Base-by-base conservation (phyloP, 2,797 vertebrate species). In the Hoplostethus atlanticus region DNA sequence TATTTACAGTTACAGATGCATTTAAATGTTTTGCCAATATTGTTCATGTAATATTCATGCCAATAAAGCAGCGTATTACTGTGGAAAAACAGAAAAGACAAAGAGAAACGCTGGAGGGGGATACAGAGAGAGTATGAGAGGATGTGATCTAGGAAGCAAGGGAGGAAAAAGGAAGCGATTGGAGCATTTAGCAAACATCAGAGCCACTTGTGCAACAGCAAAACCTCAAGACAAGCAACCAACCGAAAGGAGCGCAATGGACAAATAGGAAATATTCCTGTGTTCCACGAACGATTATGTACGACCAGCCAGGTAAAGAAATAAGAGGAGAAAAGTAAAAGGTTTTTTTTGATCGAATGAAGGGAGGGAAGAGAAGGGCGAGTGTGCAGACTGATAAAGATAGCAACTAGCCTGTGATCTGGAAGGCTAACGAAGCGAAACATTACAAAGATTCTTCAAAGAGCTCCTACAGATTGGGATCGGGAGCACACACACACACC, bases 391-490 rank as follows among this genome's bases (percentile, higher is more conserved):
- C 9, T 63, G 17, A 44, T 71, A 5, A n/a, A 44, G 59, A 76
- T 73, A 34, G 61, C 31, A 44, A 48, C 42, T 15, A 55, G 62
- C 48, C 71, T 73, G 36, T 75, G 83, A 84, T 73, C 51, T 50
- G 16, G 15, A 11, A 2, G 11, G 16, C 12, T 64, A 69, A 79
- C 10, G 2, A 76, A 69, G 71, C n/a, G 1, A 69, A 78, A 73
- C 64, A 62, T 77, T 64, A 31, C 51, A 72, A 54, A 54, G 55
- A 46, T 63, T 77, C 76, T 83, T 87, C 76, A 83, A 83, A 84
- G 80, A 66, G 64, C 34, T 31, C 63, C 72, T 68, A 30, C 31
- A 64, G 81, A 79, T 57, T 54, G 71, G 52, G 64, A 67, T 71
- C 58, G 55, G 53, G 34, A 40, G 31, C 8, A 1, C 2, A n/a